Evolutionary conservation across 2,888 invertebrate genomes (phyloP).

Genomic region (Bruchidius siliquastri): DNA sequence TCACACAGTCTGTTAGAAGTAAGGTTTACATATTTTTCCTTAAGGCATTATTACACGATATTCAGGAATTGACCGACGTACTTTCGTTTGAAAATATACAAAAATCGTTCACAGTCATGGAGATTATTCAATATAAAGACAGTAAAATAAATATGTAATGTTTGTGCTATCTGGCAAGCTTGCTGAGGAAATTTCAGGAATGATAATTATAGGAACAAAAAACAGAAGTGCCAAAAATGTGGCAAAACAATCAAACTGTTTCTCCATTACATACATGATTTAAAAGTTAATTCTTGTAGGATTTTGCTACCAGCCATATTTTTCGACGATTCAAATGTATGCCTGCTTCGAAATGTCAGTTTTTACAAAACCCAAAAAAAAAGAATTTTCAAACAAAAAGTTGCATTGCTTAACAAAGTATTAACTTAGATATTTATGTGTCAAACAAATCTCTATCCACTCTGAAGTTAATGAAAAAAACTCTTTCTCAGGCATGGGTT

Average conservation of each 20-base stretch:
- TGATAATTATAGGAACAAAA: constrained; percentile 15
- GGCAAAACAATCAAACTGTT: background rate
- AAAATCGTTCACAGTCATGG: constrained; percentile 12
- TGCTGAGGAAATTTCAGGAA: constrained; percentile 8
- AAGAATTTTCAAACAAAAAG: no score
- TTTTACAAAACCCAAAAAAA: no score
- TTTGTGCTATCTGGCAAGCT: constrained; percentile 26
- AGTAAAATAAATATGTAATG: constrained; percentile 10
- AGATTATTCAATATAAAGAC: constrained; percentile 10
- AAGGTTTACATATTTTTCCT: constrained; percentile 7
- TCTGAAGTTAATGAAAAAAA: no score
- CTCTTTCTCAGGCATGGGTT: no score
- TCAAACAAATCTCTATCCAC: no score
- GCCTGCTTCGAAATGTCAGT: no score
- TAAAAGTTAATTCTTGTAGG: no score
- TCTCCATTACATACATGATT: no score
- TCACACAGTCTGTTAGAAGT: constrained; percentile 37
- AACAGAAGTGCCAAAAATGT: constrained; percentile 6
- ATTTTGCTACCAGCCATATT: no score
- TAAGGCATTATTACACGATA: constrained; percentile 10
- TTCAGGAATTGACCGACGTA: constrained; percentile 3
- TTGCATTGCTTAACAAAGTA: no score
- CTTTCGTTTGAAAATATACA: constrained; percentile 6
- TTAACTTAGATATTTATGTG: no score
- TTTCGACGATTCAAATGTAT: no score